Percentiles rank a stretch among this genome's conserved stretches.
Evolutionary conservation across 2,113 vertebrate species (phyloP).

Genomic region (Plectropomus leopardus): DNA sequence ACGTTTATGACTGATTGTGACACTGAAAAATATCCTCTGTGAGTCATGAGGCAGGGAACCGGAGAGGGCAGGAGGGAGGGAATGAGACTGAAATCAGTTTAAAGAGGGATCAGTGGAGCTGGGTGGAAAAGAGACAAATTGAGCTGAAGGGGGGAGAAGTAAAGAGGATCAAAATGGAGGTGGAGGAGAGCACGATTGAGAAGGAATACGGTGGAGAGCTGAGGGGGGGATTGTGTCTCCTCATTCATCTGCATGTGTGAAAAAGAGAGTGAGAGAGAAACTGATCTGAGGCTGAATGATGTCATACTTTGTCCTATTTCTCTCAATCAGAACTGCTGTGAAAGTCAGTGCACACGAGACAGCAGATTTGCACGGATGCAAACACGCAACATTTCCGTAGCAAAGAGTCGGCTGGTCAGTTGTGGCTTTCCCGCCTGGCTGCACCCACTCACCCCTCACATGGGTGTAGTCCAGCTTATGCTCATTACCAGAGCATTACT

Average conservation of each 20-base stretch:
- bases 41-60: constrained; percentile 70
- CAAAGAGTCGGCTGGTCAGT: background rate
- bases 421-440: constrained; percentile 46
- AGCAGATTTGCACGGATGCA: background rate
- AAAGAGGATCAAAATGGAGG: constrained; percentile 56
- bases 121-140: constrained; percentile 73
- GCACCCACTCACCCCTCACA: constrained; percentile 70
- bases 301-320: background rate
- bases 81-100: constrained; percentile 70
- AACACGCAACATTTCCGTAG: background rate
- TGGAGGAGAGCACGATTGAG: constrained; percentile 22
- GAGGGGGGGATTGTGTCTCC: background rate
- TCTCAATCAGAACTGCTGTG: background rate
- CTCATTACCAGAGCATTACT: constrained; percentile 72
- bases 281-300: background rate
- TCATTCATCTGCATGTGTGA: constrained; percentile 17
- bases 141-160: constrained; percentile 49
- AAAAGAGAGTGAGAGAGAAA: background rate
- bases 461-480: constrained; percentile 69
- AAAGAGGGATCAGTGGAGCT: constrained; percentile 66
- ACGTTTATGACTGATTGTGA: constrained; percentile 70
- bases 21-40: constrained; percentile 54
- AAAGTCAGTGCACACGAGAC: background rate
- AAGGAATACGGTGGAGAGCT: constrained; percentile 19
- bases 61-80: constrained; percentile 22